These are phyloP conservation scores for Pyrgus malvae DNA, from an alignment of 2,888 invertebrate species.

Conservation along the genomic window DNA sequence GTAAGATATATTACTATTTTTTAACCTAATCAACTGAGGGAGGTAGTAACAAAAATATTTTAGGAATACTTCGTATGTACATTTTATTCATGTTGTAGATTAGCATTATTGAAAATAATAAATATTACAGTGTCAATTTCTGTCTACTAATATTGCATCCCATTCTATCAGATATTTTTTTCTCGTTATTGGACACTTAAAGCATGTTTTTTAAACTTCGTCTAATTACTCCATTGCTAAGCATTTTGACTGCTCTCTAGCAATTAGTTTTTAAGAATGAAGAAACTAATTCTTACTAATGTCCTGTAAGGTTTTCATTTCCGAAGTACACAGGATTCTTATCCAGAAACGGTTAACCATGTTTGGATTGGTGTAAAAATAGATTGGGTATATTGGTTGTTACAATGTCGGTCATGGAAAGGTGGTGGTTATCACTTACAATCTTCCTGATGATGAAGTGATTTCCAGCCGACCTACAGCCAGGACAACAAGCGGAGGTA, in stretches of 20 bases:
- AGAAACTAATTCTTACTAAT: conserved; percentile 9
- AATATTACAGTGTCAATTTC: too few relatives aligned
- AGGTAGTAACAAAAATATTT: too few relatives aligned
- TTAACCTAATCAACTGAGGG: too few relatives aligned
- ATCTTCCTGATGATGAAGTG: conserved; percentile 51
- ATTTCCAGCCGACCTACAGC: conserved; percentile 70
- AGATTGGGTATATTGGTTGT: background rate
- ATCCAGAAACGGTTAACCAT: background rate
- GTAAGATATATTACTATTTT: too few relatives aligned
- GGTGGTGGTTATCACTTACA: conserved; percentile 20
- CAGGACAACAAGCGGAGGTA: conserved; percentile 78
- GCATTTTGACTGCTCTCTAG: background rate
- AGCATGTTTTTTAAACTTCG: background rate
- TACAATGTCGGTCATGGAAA: background rate
- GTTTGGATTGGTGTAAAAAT: background rate
- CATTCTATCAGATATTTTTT: background rate
- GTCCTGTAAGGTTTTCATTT: too few relatives aligned
- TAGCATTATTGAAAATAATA: too few relatives aligned
- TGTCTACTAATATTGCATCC: background rate
- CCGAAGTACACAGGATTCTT: too few relatives aligned
- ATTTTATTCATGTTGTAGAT: too few relatives aligned
- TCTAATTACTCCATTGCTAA: background rate
- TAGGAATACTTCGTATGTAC: too few relatives aligned
- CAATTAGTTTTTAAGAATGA: background rate
- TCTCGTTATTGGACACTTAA: background rate